Evolutionary conservation across 2,888 invertebrate genomes (phyloP).

Genomic region (Yponomeuta evonymella): DNA sequence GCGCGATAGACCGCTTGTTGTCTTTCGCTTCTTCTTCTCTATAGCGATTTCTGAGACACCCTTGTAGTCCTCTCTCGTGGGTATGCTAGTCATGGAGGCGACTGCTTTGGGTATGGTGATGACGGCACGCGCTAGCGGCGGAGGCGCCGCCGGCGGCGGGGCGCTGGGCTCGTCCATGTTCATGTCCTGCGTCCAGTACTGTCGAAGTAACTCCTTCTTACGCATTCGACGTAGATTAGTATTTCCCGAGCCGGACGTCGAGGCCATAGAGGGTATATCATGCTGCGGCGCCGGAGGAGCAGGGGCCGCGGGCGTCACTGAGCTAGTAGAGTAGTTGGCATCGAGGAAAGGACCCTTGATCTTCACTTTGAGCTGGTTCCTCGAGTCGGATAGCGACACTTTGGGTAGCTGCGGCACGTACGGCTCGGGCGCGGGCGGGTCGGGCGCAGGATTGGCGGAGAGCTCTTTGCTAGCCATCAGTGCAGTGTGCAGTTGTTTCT

Average conservation of each 20-base stretch:
- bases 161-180: slow-evolving; percentile 85
- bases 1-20: slow-evolving; percentile 69
- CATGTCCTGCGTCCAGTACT: slow-evolving; percentile 89
- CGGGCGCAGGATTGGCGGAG: slow-evolving; percentile 20
- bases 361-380: slow-evolving; percentile 92
- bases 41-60: slow-evolving; percentile 70
- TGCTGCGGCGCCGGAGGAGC: slow-evolving; percentile 55
- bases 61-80: slow-evolving; percentile 89
- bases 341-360: slow-evolving; percentile 92
- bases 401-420: slow-evolving; percentile 69
- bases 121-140: slow-evolving; percentile 80
- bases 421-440: slow-evolving; percentile 10
- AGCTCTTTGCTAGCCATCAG: slow-evolving; percentile 61
- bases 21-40: slow-evolving; percentile 81
- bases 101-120: slow-evolving; percentile 92
- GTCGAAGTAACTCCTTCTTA: slow-evolving; percentile 90
- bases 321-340: slow-evolving; percentile 81
- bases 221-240: slow-evolving; percentile 90
- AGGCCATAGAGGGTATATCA: too few species aligned
- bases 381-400: slow-evolving; percentile 85
- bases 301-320: slow-evolving; percentile 74
- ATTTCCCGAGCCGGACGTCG: slow-evolving; percentile 68
- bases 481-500: slow-evolving; percentile 83
- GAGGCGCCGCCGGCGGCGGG: slow-evolving; percentile 76
- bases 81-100: slow-evolving; percentile 91